Percentiles rank a stretch among this genome's conserved stretches.
Evolutionary conservation across 2,113 vertebrate species (phyloP).

Genomic region (Mustela nigripes): DNA sequence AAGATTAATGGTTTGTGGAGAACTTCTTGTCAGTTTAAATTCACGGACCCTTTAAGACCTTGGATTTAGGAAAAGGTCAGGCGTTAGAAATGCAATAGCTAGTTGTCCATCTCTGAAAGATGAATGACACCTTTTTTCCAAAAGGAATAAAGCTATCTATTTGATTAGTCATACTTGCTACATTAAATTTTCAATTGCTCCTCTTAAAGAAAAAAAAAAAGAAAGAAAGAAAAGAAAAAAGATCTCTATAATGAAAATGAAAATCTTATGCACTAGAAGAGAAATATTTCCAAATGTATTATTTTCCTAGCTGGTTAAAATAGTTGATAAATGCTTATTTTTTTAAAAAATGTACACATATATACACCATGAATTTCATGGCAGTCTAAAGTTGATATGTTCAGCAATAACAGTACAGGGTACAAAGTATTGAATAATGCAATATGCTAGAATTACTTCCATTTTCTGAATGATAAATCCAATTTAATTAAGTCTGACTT

Average conservation of each 20-base stretch:
- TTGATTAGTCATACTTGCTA: slow-evolving; percentile 39
- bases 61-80: background rate
- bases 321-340: slow-evolving; percentile 38
- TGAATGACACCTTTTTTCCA: background rate
- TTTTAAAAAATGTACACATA: background rate
- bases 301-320: slow-evolving; percentile 45
- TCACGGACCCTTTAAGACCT: background rate
- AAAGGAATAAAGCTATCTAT: slow-evolving; percentile 5
- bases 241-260: slow-evolving; percentile 15
- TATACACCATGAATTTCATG: slow-evolving; percentile 20
- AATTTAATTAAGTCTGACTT: slow-evolving; percentile 83
- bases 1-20: too few species aligned
- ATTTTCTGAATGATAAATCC: slow-evolving; percentile 80
- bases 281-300: slow-evolving; percentile 30
- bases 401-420: slow-evolving; percentile 24
- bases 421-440: slow-evolving; percentile 75
- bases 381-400: slow-evolving; percentile 40
- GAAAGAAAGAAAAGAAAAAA: background rate
- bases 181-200: slow-evolving; percentile 51
- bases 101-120: background rate
- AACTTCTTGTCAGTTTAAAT: background rate
- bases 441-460: slow-evolving; percentile 62
- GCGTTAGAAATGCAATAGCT: background rate
- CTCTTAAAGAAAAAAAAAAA: background rate
- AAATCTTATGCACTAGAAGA: background rate